Base-by-base conservation (phyloP, 2,113 vertebrate species). In the Electrona antarctica region DNA sequence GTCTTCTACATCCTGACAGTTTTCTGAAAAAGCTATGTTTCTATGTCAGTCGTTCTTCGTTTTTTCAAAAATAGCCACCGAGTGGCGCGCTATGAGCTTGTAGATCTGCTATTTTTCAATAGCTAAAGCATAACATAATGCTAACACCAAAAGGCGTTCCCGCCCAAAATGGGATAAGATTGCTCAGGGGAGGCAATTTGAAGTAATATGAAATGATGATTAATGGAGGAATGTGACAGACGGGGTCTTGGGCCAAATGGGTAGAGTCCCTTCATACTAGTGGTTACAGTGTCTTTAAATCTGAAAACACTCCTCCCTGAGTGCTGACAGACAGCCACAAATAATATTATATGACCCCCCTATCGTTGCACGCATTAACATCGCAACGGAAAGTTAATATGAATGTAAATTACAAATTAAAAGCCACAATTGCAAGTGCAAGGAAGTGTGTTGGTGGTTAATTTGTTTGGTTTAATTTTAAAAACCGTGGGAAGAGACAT, bases 241-340 rank as follows among this genome's bases (percentile, higher is more conserved):
- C 67, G 55, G 50, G 72, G 65, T 82, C 84, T 77, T 85, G 8
- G 8, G 6, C 49, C 12, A 86, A 21, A 88, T 83, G 76, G 88
- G 76, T 78, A 72, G 58, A 51, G 83, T 81, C 88, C 79, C 78
- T 64, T 87, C 84, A 85, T 87, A 87, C 69, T 82, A 85, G 82
- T 55, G 82, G 79, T 88, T 82, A 55, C 77, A 83, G 54, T 74
- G 78, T 79, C 76, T 68, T 54, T 86, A 79, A 80, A 61, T 76
- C 72, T 72, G 82, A 83, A 78, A 87, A 84, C 82, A 82, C 74
- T 76, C 74, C 48, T 79, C 64, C 70, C 67, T 83, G 64, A 69
- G 11, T 64, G 66, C 52, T 77, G 66, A 85, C 80, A 77, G 77
- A 75, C 67, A 74, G 75, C 80, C 76, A 55, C 50, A 87, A 83